Conservation (phyloP, 1,140 invertebrate genomes). For the Ips typographus region DNA sequence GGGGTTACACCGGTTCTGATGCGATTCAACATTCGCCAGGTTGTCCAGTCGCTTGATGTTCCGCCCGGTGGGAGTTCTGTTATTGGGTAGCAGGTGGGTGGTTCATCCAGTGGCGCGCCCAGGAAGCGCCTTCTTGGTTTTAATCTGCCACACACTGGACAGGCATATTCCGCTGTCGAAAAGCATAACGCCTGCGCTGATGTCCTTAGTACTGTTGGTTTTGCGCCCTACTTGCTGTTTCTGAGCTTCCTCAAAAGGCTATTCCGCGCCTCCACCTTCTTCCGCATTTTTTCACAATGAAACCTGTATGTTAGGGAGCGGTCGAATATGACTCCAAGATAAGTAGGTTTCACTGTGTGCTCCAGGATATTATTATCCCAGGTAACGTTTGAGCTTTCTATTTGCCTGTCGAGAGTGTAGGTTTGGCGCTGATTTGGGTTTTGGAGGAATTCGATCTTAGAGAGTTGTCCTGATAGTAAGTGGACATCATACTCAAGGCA, state of each 20-base stretch:
- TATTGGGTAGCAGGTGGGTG: background rate
- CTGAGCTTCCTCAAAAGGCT: constrained; percentile 2
- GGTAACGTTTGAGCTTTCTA: constrained; percentile 10
- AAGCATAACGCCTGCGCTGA: too few species aligned
- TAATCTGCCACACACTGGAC: background rate
- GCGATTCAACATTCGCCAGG: constrained; percentile 4
- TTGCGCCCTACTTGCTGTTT: background rate
- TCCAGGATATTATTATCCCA: constrained; percentile 6
- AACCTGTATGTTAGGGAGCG: constrained; percentile 17
- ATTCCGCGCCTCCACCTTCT: constrained; percentile 9
- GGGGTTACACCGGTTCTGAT: background rate
- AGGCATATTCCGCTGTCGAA: too few species aligned
- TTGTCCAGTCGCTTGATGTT: background rate
- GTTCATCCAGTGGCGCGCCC: background rate
- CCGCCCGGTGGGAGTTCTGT: background rate
- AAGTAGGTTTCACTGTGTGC: constrained; percentile 8
- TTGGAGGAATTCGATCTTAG: constrained; percentile 6
- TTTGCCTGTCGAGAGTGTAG: constrained; percentile 4
- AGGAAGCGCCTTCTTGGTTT: constrained; percentile 2
- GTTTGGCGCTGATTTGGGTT: constrained; percentile 6
- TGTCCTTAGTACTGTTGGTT: too few species aligned
- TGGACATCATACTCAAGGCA: constrained; percentile 6
- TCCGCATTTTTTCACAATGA: constrained; percentile 16
- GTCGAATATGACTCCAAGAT: constrained; percentile 9
- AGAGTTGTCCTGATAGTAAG: background rate